A percentile compares a stretch with the other conserved stretches of the same genome.
These are phyloP conservation scores for Phortica variegata DNA, from an alignment of 1,140 invertebrate genomes.

Conservation along the genomic window DNA sequence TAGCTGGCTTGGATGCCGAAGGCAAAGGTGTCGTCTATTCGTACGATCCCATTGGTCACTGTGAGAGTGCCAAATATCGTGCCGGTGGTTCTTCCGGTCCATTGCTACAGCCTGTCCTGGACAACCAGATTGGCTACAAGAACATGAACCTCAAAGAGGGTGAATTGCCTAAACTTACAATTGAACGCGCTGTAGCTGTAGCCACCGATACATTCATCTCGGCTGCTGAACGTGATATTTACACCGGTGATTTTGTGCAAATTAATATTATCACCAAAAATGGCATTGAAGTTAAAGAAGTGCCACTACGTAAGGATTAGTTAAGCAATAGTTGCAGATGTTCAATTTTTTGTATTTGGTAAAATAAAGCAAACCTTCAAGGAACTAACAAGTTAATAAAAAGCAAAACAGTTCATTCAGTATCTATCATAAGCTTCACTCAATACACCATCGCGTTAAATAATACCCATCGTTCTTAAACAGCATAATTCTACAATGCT, in stretches of 20 bases:
- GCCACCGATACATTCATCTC: conserved; percentile 96
- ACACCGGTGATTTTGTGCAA: conserved; percentile 89
- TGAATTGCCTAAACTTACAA: conserved; percentile 63
- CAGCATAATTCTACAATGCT: too few species aligned
- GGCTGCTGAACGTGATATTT: conserved; percentile 95
- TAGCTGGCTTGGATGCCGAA: conserved; percentile 84
- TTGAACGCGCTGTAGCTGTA: conserved; percentile 79
- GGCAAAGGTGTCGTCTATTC: conserved; percentile 94
- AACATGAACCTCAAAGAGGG: conserved; percentile 80
- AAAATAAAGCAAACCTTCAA: too few species aligned
- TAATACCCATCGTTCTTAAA: too few species aligned
- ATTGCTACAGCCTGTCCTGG: conserved; percentile 79
- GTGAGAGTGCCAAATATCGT: conserved; percentile 75
- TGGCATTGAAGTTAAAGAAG: conserved; percentile 72
- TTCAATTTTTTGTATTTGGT: too few species aligned
- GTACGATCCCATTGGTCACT: conserved; percentile 96
- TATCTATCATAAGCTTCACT: too few species aligned
- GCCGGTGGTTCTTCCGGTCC: conserved; percentile 83
- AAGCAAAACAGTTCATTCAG: too few species aligned
- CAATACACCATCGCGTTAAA: too few species aligned
- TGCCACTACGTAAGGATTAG: conserved; percentile 80
- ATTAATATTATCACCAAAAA: conserved; percentile 90
- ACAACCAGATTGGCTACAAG: conserved; percentile 86
- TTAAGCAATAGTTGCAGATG: too few species aligned
- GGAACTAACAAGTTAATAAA: too few species aligned